Base-by-base conservation (phyloP, 2,888 invertebrate genomes). In the Scaptodrosophila latifasciaeformis region DNA sequence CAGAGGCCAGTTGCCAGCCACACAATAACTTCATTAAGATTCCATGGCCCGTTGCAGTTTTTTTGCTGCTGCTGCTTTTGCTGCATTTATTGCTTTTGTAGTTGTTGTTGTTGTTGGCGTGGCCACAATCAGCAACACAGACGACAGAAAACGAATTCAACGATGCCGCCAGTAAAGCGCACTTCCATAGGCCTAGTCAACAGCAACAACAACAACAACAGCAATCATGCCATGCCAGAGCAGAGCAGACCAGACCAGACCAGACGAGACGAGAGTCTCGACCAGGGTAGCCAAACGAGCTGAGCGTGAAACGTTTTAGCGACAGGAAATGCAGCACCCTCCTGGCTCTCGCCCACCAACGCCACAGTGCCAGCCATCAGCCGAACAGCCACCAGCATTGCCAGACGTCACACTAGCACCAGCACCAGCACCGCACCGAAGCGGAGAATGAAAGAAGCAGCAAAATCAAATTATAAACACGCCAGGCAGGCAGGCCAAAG, bases 11-110 rank as follows among this genome's bases (percentile, higher is more conserved):
- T 57, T n/a, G 42, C 37, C 18, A 19, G 40, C 66, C 62, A 70
- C 62, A 76, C 74, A 76, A 74, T 74, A 74, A 76, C 74, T 76
- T 76, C 75, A 77, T 75, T 77, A 75, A 75, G 72, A 74, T 75
- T 74, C 75, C 72, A 53, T 64, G 59, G 67, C 65, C 52, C 59
- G 62, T 55, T 52, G 49, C 54, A 34, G 21, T 17, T n/a, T n/a
- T n/a, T n/a, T 19, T 50, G 61, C 49, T 51, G 35, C 29, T 56
- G 51, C 54, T 65, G 54, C 3, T 34, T 35, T 37, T 52, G 49
- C 29, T 44, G 50, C 34, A 42, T 45, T 24, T 34, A 49, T 13
- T 17, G 30, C 19, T 27, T 17, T n/a, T 24, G 13, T 17, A 6
- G 18, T 35, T 27, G 30, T 13, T 29, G 43, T 44, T 29, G 27